These are phyloP conservation scores for Pollicipes pollicipes DNA, from an alignment of 1,140 invertebrate genomes.

Conservation along the genomic window DNA sequence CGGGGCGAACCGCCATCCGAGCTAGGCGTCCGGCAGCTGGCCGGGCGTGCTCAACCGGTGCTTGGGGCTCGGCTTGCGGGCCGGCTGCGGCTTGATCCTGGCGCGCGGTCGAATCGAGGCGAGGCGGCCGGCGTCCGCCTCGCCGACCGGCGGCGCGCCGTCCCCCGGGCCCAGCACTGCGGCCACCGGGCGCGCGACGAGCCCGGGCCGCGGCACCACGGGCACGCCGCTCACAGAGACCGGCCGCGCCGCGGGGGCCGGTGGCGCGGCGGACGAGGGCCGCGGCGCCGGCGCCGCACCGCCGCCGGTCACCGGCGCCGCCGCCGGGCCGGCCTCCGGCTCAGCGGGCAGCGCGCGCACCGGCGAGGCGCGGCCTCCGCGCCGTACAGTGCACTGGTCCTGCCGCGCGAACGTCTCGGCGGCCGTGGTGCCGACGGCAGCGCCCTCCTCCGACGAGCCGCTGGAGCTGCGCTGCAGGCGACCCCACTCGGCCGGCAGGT, in stretches of 20 bases:
- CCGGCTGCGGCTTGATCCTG: background rate
- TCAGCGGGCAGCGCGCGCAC: no score
- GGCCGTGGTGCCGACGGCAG: slow-evolving; percentile 43
- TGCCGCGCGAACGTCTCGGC: slow-evolving; percentile 55
- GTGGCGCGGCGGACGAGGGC: no score
- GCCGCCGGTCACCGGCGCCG: no score
- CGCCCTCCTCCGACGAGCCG: slow-evolving; percentile 16
- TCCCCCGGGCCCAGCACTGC: no score
- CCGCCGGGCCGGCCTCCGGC: background rate
- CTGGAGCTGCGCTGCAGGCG: slow-evolving; percentile 17
- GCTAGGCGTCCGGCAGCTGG: background rate
- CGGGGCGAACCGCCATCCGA: no score
- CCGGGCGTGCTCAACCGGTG: background rate
- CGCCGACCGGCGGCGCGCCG: no score
- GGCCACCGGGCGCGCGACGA: background rate
- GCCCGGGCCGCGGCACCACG: background rate
- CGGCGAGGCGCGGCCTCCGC: background rate
- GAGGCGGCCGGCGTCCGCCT: no score
- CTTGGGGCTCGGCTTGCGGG: background rate
- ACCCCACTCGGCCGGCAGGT: slow-evolving; percentile 38
- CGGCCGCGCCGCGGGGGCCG: no score
- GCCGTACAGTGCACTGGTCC: slow-evolving; percentile 50
- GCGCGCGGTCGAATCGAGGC: background rate
- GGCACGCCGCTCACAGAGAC: no score
- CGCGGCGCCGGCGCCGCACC: background rate